Base-by-base conservation (phyloP, 2,797 vertebrate genomes). In the Lophotriccus pileatus region DNA sequence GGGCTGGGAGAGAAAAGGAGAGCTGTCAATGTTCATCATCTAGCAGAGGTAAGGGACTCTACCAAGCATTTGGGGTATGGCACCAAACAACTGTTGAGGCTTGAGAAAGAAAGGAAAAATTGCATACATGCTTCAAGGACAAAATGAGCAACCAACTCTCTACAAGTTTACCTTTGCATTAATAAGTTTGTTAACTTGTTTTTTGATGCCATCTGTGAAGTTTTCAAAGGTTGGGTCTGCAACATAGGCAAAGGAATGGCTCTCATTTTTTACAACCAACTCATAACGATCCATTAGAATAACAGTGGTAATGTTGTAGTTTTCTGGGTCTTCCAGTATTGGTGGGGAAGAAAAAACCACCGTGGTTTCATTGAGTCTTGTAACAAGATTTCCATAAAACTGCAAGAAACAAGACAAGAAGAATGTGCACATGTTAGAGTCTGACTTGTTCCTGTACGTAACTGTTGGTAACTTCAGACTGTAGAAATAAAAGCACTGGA, bases 291-390 rank as follows among this genome's bases (percentile, higher is more conserved):
- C 99, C 96, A 99, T 98, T 79, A 98, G 97, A 83, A 99, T 96
- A 95, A 96, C 95, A 1, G 97, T 98, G 8, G 93, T 98, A 58
- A 98, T 98, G 41, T 95, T 98, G 90, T 98, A 98, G 95, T 96
- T 97, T 93, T 98, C 96, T 66, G 97, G 68, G 68, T 97, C 91
- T 91, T 98, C 97, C 15, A 87, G 85, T 43, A 99, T 98, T 2
- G 97, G 95, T 5, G 98, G 99, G 14, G 99, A 99, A 36, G 93
- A 91, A 97, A 99, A 99, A 92, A 98, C 94, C 39, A 99, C 98
- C 1, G 97, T 95, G 2, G 98, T 98, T 97, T 99, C 98, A 23
- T 98, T 99, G 96, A 98, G 92, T 93, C 93, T 98, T 75, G 90
- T 93, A 20, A 97, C 89, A 87, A 89, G 96, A 2, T 62, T 10